Evolutionary conservation across 1,140 invertebrate species (phyloP), one percentile per base, ranked within the genome.

Genomic region (Drosophila quadrilineata): DNA sequence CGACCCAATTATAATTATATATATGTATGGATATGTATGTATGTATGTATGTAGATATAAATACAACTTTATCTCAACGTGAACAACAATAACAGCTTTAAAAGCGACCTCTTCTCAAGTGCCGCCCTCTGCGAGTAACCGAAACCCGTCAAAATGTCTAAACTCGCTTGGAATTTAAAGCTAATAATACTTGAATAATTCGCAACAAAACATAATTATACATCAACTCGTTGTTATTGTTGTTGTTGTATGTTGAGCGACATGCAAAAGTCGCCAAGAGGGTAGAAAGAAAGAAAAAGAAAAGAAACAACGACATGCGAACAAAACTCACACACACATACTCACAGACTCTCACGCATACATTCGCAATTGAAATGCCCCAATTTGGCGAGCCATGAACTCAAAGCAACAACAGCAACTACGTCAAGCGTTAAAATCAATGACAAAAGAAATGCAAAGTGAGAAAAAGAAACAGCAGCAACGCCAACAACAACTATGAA

Each of bases 321-420:
- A 26, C 43, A 60, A 77, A 49, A 33, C 38, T 40, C 40, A 74
- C 36, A 43, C 33, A 28, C 36, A 21, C 36, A 21, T 19, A 24
- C 33, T 19, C 43, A 70, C 33, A 24, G 50, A 70, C 28, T 36
- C 19, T 57, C 66, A 68, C 35, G 41, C 36, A 54, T 24, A 62
- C n/a, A n/a, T 10, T 24, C 52, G 22, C 21, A 48, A 77, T 79
- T 79, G 62, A 85, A 86, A 86, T 85, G 79, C 71, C 80, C 79
- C 75, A 85, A 75, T 86, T 85, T 75, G 75, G 67, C 62, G 75
- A 75, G 79, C 79, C 79, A 75, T 85, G 79, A 85, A 85, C 79
- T 85, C 80, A 73, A 66, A 71, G 67, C 71, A 76, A 60, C 77
- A 84, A 38, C 59, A 56, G 52, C 40, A 63, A 31, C 53, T 38